Percentiles rank a stretch among this genome's conserved stretches.
These are phyloP conservation scores for Heterotis niloticus DNA, from an alignment of 2,113 vertebrate species.

Conservation along the genomic window DNA sequence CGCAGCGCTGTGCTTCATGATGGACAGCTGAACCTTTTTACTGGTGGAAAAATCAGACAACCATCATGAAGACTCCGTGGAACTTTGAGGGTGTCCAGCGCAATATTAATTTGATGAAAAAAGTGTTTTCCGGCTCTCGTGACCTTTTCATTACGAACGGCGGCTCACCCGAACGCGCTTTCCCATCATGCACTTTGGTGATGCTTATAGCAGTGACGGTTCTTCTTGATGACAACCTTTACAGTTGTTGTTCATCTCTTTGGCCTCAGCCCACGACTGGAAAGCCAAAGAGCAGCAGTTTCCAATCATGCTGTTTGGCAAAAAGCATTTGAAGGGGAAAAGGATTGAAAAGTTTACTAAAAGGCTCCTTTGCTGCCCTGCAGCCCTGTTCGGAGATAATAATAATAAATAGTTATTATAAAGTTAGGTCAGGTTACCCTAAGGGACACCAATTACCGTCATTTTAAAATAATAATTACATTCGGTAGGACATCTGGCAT, in stretches of 20 bases:
- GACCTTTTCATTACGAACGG: background rate
- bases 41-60: background rate
- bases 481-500: constrained; percentile 45
- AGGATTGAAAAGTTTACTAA: constrained; percentile 47
- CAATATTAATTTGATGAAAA: background rate
- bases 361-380: constrained; percentile 39
- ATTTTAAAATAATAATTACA: constrained; percentile 45
- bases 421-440: constrained; percentile 53
- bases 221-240: constrained; percentile 43
- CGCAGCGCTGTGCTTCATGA: background rate
- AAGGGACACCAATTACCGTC: constrained; percentile 47
- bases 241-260: constrained; percentile 38
- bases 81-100: background rate
- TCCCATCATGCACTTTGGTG: background rate
- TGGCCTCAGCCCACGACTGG: constrained; percentile 36
- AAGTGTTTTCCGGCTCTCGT: too few species aligned
- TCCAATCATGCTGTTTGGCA: constrained; percentile 47
- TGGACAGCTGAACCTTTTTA: background rate
- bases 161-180: background rate
- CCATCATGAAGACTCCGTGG: background rate
- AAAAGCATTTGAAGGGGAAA: constrained; percentile 33
- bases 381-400: constrained; percentile 62
- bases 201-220: constrained; percentile 20
- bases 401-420: constrained; percentile 59
- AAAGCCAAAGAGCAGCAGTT: constrained; percentile 43